Percentiles rank a stretch among this genome's conserved stretches.
Evolutionary conservation across 2,888 invertebrate genomes (phyloP).

Genomic region (Pyrrhia umbra): DNA sequence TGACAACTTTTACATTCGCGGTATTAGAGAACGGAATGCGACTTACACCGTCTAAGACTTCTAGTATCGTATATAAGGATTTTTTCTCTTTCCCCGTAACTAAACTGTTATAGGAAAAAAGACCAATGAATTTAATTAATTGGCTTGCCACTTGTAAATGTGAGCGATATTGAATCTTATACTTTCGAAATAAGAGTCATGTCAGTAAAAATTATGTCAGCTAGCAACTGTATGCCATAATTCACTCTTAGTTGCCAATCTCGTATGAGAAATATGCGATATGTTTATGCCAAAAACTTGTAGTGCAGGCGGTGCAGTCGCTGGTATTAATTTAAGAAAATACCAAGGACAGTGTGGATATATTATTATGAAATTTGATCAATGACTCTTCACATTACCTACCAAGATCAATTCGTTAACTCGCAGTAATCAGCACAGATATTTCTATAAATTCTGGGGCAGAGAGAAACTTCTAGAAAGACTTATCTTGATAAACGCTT

Average conservation of each 20-base stretch:
- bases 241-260: slow-evolving; percentile 52
- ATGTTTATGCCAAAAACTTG: slow-evolving; percentile 53
- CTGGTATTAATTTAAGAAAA: slow-evolving; percentile 45
- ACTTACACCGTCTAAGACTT: slow-evolving; percentile 62
- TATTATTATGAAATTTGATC: slow-evolving; percentile 5
- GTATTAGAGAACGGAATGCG: slow-evolving; percentile 72
- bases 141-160: slow-evolving; percentile 62
- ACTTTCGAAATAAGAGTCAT: slow-evolving; percentile 7
- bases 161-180: slow-evolving; percentile 22
- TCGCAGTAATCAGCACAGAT: not conserved
- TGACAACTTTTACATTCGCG: slow-evolving; percentile 75
- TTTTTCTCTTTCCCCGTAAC: slow-evolving; percentile 78
- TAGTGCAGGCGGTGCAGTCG: slow-evolving; percentile 37
- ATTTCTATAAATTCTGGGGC: not conserved
- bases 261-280: slow-evolving; percentile 47
- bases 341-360: slow-evolving; percentile 39
- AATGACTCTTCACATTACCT: slow-evolving; percentile 15
- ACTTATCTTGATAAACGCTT: not conserved
- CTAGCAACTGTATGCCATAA: slow-evolving; percentile 33
- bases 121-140: slow-evolving; percentile 82
- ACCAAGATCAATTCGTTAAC: not conserved
- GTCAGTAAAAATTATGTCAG: slow-evolving; percentile 6
- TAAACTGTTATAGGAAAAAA: slow-evolving; percentile 77
- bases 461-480: not conserved
- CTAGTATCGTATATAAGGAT: slow-evolving; percentile 42